These are phyloP conservation scores for Canis aureus DNA, from an alignment of 2,113 vertebrate species.

Conservation along the genomic window DNA sequence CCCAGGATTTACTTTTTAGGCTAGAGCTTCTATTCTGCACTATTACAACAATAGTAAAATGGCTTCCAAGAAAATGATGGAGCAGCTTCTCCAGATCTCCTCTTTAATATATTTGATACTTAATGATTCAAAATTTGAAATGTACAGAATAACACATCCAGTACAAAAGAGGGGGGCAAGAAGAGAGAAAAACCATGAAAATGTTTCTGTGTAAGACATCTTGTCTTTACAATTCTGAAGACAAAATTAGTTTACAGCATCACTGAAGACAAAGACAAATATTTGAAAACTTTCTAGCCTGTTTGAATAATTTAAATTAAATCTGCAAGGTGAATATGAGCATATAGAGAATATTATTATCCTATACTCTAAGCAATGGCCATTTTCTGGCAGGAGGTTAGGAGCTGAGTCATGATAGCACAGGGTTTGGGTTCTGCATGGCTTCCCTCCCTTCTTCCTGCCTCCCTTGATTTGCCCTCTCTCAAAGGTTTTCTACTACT, in stretches of 20 bases:
- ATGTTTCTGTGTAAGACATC: background rate
- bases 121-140: constrained; percentile 18
- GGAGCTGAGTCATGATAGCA: background rate
- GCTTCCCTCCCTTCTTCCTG: background rate
- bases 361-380: background rate
- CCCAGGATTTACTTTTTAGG: background rate
- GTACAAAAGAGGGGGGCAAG: background rate
- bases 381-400: background rate
- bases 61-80: constrained; percentile 38
- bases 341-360: background rate
- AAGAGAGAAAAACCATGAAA: background rate
- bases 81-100: background rate
- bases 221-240: constrained; percentile 39
- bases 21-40: background rate
- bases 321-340: background rate
- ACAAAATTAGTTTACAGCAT: background rate
- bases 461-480: background rate
- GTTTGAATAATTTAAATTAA: background rate
- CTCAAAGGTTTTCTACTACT: background rate
- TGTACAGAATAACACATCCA: background rate
- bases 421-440: background rate
- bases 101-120: background rate
- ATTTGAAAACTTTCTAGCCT: background rate
- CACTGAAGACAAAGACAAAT: constrained; percentile 23
- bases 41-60: constrained; percentile 49